These are phyloP conservation scores for Oncopodura yosiiana DNA, from an alignment of 1,140 invertebrate genomes.

Conservation along the genomic window DNA sequence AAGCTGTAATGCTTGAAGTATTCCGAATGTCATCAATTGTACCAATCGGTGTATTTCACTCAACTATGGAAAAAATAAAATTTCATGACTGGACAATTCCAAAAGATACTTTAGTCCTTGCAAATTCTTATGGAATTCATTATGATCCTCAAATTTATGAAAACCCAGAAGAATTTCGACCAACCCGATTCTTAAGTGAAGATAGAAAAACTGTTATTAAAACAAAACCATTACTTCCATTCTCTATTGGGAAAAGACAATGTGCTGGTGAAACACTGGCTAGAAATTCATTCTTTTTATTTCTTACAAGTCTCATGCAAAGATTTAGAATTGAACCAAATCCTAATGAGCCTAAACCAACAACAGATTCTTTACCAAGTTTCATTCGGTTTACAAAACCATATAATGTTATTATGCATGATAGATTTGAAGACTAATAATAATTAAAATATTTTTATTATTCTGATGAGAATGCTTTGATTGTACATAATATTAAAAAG, in stretches of 20 bases:
- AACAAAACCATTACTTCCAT: slow-evolving; percentile 5
- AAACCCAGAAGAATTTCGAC: slow-evolving; percentile 19
- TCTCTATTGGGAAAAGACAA: slow-evolving; percentile 11
- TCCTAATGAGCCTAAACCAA: slow-evolving; percentile 12
- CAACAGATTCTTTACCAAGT: no score
- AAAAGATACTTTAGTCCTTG: slow-evolving; percentile 38
- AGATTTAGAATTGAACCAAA: slow-evolving; percentile 7
- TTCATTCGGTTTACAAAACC: no score
- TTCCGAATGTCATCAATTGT: slow-evolving; percentile 15
- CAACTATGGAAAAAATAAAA: slow-evolving; percentile 24
- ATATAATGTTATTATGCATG: no score
- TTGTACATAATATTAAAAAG: no score
- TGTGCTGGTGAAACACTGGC: slow-evolving; percentile 27
- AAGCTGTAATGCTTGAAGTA: slow-evolving; percentile 24
- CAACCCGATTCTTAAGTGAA: slow-evolving; percentile 32
- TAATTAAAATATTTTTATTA: no score
- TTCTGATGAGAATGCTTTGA: no score
- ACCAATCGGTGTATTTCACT: slow-evolving; percentile 19
- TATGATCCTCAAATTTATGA: slow-evolving; percentile 1
- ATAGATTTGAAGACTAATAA: no score
- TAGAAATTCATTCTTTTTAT: slow-evolving; percentile 21
- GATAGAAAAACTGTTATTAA: slow-evolving; percentile 1
- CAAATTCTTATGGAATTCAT: slow-evolving; percentile 21
- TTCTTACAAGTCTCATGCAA: slow-evolving; percentile 20
- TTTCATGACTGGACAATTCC: slow-evolving; percentile 39